A percentile compares a stretch with the other conserved stretches of the same genome.
Evolutionary conservation across 2,113 vertebrate species (phyloP).

Genomic region (Callionymus lyra): DNA sequence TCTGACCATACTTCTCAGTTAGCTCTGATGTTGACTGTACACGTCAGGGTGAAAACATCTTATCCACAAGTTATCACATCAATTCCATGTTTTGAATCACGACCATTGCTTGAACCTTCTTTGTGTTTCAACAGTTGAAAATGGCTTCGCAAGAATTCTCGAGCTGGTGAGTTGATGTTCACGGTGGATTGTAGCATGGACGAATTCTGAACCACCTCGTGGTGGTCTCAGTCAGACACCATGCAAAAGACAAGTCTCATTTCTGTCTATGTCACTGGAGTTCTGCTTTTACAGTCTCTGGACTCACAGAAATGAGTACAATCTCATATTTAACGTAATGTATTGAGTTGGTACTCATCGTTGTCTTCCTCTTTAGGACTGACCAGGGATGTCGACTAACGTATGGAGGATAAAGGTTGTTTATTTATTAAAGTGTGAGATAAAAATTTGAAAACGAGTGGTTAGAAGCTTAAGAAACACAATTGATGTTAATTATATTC

Average conservation of each 20-base stretch:
- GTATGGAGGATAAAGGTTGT: too few species aligned
- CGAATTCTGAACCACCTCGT: constrained; percentile 57
- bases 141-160: too few species aligned
- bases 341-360: background rate
- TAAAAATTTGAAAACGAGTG: too few species aligned
- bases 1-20: constrained; percentile 14
- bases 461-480: too few species aligned
- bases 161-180: constrained; percentile 63
- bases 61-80: background rate
- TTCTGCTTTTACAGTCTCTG: constrained; percentile 1
- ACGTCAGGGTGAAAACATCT: constrained; percentile 41
- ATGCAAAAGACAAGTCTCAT: constrained; percentile 43
- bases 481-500: too few species aligned
- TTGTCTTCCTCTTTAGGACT: background rate
- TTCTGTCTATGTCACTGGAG: constrained; percentile 10
- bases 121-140: background rate
- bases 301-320: constrained; percentile 34
- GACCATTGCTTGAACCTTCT: background rate
- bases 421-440: too few species aligned
- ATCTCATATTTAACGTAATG: background rate
- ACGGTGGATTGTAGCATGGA: constrained; percentile 26
- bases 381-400: too few species aligned
- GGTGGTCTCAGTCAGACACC: constrained; percentile 60
- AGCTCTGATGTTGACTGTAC: constrained; percentile 2
- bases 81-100: background rate